Conservation (phyloP, 2,888 invertebrate species). For the Stenolophus ochropezus region DNA sequence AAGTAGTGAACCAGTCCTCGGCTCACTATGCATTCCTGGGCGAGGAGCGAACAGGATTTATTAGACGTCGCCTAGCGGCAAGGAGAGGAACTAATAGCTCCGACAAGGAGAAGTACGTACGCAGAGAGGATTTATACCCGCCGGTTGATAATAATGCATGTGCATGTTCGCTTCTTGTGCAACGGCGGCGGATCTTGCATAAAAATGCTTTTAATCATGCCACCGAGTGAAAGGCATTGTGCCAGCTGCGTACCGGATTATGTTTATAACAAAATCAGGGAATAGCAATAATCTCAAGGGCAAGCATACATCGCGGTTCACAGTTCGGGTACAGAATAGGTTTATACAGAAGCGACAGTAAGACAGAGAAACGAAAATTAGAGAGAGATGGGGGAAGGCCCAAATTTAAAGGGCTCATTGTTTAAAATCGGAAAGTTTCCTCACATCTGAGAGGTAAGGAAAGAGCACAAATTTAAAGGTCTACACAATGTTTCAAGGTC, state of each 20-base stretch:
- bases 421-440: no score
- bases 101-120: background rate
- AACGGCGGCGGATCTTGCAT: constrained; percentile 44
- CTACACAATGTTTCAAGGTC: no score
- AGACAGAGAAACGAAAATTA: no score
- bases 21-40: constrained; percentile 52
- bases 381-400: no score
- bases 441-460: no score
- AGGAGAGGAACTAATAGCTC: constrained; percentile 47
- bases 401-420: no score
- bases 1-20: constrained; percentile 37
- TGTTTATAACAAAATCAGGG: background rate
- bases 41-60: constrained; percentile 49
- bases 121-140: constrained; percentile 34
- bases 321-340: no score
- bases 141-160: constrained; percentile 40
- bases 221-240: background rate
- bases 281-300: background rate
- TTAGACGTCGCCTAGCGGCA: constrained; percentile 49
- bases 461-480: no score
- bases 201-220: constrained; percentile 48
- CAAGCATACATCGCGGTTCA: background rate
- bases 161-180: constrained; percentile 8
- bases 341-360: no score
- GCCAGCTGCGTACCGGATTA: background rate